Conservation (phyloP, 2,797 vertebrate species). For the Epinephelus coioides region DNA sequence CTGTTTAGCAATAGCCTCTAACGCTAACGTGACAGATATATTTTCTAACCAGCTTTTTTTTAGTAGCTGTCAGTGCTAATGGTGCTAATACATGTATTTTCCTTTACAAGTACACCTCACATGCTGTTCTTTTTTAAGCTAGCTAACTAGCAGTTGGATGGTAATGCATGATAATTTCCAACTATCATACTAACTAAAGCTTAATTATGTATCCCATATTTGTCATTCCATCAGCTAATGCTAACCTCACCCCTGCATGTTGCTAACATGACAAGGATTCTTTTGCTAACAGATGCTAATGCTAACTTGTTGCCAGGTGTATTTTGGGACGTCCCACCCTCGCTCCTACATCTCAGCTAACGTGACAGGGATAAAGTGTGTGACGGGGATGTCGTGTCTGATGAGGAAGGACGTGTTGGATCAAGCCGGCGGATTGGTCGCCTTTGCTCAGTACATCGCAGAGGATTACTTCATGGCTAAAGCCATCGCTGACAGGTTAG, state of each 20-base stretch:
- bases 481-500: slow-evolving; percentile 96
- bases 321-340: slow-evolving; percentile 98
- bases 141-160: not conserved
- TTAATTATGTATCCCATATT: not conserved
- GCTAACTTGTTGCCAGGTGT: slow-evolving; percentile 86
- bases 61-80: not conserved
- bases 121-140: too few species aligned
- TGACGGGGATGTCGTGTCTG: slow-evolving; percentile 98
- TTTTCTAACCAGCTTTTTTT: not conserved
- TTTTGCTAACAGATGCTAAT: slow-evolving; percentile 19
- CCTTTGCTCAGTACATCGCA: slow-evolving; percentile 98
- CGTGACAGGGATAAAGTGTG: slow-evolving; percentile 96
- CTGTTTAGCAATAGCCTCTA: not conserved
- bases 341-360: slow-evolving; percentile 98
- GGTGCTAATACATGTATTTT: not conserved
- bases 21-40: not conserved
- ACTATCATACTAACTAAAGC: too few species aligned
- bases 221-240: not conserved
- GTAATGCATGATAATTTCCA: not conserved
- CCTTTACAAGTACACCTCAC: too few species aligned
- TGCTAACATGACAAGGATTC: slow-evolving; percentile 92
- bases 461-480: slow-evolving; percentile 99
- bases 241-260: not conserved
- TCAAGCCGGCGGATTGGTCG: slow-evolving; percentile 95
- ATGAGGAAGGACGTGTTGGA: slow-evolving; percentile 98